phyloP scores from a whole-genome alignment of 2,113 vertebrate species.

The Probosciger aterrimus region DNA sequence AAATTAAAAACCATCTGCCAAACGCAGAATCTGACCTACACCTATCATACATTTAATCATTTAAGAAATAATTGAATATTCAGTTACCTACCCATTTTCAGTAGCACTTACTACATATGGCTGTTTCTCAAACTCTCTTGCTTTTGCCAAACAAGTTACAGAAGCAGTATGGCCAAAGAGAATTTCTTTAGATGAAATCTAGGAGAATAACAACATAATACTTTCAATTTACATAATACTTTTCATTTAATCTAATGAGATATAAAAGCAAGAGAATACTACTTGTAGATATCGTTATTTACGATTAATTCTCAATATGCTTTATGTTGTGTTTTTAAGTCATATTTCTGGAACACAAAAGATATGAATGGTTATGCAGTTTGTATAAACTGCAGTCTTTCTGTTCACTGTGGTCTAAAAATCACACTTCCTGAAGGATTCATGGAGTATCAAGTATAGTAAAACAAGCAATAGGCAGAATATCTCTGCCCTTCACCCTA shows the following conservation, averaged over 20 bases:
- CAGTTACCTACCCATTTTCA: conserved; percentile 79
- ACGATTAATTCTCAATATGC: not conserved
- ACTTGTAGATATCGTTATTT: not conserved
- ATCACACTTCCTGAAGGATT: not conserved
- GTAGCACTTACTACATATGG: conserved; percentile 78
- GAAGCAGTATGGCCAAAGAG: conserved; percentile 79
- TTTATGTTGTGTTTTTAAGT: not conserved
- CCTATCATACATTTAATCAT: not conserved
- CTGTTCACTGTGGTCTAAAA: not conserved
- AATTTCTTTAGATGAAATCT: conserved; percentile 79
- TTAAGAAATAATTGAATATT: not conserved
- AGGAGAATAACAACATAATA: not conserved
- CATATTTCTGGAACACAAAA: not conserved
- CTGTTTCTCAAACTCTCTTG: conserved; percentile 81
- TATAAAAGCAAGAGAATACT: not conserved
- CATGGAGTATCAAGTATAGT: not conserved
- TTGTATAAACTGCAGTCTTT: not conserved
- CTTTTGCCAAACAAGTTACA: conserved; percentile 78
- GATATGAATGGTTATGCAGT: not conserved
- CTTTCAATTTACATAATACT: not conserved
- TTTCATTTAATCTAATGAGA: not conserved
- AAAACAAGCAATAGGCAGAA: not conserved
- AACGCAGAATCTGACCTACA: not conserved
- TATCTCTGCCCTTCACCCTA: not conserved
- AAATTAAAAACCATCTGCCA: not conserved